Conservation (phyloP, 2,888 invertebrate species). For the Ariolimax columbianus region DNA sequence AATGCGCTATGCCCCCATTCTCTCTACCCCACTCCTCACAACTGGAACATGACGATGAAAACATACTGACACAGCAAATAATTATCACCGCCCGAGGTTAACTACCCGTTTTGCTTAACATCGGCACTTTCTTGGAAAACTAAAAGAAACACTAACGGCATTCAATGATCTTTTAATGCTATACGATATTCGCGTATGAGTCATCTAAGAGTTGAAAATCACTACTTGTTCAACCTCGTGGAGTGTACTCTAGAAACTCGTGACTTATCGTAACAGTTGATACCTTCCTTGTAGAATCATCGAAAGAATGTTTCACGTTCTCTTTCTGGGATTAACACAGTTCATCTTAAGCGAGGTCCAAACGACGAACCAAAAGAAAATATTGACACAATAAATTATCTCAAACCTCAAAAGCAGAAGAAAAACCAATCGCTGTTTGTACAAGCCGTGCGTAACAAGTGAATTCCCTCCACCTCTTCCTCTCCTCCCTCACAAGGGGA, state of each 20-base stretch:
- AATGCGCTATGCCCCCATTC: too few relatives aligned
- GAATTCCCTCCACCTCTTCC: neutral
- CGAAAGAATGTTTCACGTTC: neutral
- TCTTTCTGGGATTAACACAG: neutral
- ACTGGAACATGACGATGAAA: too few relatives aligned
- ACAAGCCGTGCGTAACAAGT: constrained; percentile 1
- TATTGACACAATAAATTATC: neutral
- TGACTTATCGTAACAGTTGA: neutral
- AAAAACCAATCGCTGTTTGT: neutral
- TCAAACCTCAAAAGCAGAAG: neutral
- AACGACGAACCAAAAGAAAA: neutral
- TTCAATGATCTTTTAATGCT: too few relatives aligned
- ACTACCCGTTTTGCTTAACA: too few relatives aligned
- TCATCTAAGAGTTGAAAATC: too few relatives aligned
- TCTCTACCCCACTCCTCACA: too few relatives aligned
- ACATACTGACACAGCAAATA: too few relatives aligned
- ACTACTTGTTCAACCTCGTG: neutral
- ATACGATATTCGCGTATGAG: too few relatives aligned
- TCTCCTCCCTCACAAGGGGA: neutral
- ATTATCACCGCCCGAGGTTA: too few relatives aligned
- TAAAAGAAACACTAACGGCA: too few relatives aligned
- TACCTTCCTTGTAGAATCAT: neutral
- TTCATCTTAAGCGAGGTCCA: neutral
- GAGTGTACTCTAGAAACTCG: neutral
- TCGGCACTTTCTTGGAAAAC: too few relatives aligned